phyloP scores from a whole-genome alignment of 1,140 invertebrate species.

The Zaprionus ghesquierei region DNA sequence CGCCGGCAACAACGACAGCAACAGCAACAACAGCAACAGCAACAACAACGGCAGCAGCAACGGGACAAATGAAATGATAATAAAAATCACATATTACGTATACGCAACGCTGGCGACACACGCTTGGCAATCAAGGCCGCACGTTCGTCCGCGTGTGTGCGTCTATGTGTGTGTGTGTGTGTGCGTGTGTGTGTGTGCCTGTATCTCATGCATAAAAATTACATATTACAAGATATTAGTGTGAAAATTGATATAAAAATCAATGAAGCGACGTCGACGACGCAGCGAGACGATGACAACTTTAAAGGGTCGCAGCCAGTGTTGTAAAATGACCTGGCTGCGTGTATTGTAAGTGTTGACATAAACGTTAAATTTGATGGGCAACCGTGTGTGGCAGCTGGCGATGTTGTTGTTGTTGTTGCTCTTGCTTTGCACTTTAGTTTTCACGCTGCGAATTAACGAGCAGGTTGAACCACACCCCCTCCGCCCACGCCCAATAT shows the following conservation, averaged over 20 bases:
- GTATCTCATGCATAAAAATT: conserved; percentile 74
- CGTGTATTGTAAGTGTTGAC: conserved; percentile 74
- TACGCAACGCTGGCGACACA: conserved; percentile 50
- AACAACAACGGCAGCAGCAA: conserved; percentile 10
- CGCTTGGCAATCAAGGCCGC: conserved; percentile 32
- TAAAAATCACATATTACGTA: conserved; percentile 74
- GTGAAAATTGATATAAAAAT: conserved; percentile 81
- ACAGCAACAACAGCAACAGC: conserved; percentile 4
- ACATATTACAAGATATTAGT: conserved; percentile 79
- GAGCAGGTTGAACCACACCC: conserved; percentile 53
- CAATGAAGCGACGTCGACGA: conserved; percentile 62
- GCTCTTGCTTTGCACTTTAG: conserved; percentile 67
- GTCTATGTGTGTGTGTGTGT: conserved; percentile 14
- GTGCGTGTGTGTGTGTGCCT: conserved; percentile 12
- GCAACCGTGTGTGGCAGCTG: conserved; percentile 27
- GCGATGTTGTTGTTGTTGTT: conserved; percentile 8
- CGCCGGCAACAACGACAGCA: neutral
- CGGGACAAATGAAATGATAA: conserved; percentile 48
- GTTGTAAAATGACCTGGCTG: conserved; percentile 61
- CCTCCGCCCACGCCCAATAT: conserved; percentile 42
- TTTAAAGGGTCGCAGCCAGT: conserved; percentile 66
- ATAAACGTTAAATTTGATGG: conserved; percentile 80
- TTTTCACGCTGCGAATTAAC: conserved; percentile 78
- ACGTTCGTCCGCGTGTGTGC: conserved; percentile 10
- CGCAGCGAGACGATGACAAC: conserved; percentile 39